Evolutionary conservation across 2,888 invertebrate species (phyloP).

Genomic region (Drosophila affinis): DNA sequence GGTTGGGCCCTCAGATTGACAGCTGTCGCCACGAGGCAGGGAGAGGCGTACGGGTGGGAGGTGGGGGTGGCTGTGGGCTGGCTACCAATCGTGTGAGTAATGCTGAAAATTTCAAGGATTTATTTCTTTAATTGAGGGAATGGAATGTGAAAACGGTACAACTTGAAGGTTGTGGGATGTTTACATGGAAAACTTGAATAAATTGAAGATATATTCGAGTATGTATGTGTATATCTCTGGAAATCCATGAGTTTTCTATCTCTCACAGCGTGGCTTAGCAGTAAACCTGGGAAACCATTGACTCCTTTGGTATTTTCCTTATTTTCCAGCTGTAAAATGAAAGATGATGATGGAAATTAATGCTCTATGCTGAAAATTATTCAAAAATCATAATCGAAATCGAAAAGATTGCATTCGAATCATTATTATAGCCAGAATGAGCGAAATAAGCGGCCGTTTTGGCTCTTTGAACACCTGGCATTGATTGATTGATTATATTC

Average conservation of each 20-base stretch:
- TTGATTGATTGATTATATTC: background rate
- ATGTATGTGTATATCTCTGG: no score
- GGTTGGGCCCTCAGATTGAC: slow-evolving; percentile 50
- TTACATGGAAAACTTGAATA: background rate
- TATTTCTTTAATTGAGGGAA: background rate
- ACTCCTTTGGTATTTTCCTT: no score
- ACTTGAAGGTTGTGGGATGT: background rate
- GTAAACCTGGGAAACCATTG: no score
- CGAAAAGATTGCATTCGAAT: no score
- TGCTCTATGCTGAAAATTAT: no score
- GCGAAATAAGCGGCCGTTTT: no score
- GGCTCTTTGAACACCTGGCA: background rate
- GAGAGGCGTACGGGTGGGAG: background rate
- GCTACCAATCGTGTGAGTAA: background rate
- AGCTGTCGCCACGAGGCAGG: slow-evolving; percentile 56
- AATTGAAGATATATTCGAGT: background rate
- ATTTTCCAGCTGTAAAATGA: no score
- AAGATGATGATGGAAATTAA: no score
- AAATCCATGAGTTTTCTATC: no score
- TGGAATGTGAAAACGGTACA: background rate
- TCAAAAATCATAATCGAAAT: no score
- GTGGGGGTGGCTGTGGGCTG: background rate
- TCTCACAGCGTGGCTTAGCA: no score
- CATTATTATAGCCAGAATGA: no score
- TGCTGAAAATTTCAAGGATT: background rate